A percentile compares a stretch with the other conserved stretches of the same genome.
Evolutionary conservation across 2,797 vertebrate genomes (phyloP).

Genomic region (Erethizon dorsatum): DNA sequence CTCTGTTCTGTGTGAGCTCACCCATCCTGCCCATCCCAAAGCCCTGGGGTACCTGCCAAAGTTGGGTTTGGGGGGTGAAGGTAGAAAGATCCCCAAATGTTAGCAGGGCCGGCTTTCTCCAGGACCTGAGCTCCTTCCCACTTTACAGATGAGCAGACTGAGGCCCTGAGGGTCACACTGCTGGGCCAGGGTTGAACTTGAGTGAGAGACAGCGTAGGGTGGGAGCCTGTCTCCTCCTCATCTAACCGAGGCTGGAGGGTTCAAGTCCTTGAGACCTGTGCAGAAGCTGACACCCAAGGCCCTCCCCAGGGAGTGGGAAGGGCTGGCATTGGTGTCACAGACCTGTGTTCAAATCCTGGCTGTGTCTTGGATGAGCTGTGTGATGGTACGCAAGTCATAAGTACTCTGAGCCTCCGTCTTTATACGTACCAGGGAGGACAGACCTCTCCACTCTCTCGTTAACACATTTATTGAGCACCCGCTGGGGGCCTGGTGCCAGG

Average conservation of each 20-base stretch:
- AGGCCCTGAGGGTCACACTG: neutral
- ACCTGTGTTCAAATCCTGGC: neutral
- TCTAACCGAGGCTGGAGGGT: neutral
- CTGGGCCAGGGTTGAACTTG: neutral
- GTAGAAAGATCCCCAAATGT: neutral
- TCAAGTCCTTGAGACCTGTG: neutral
- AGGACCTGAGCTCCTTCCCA: neutral
- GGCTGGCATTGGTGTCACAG: neutral
- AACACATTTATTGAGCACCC: neutral
- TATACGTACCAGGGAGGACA: neutral
- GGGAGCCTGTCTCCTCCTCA: neutral
- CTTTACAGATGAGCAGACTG: conserved; percentile 54
- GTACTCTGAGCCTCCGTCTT: conserved; percentile 69
- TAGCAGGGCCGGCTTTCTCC: neutral
- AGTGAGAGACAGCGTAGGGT: neutral
- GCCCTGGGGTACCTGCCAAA: neutral
- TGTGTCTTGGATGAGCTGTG: conserved; percentile 44
- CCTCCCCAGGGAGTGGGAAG: neutral
- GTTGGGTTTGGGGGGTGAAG: neutral
- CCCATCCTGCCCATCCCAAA: neutral
- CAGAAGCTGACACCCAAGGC: neutral
- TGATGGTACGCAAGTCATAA: conserved; percentile 30
- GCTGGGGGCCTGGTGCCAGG: neutral
- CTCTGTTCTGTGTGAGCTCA: neutral
- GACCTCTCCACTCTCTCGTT: neutral